These are phyloP conservation scores for Labeo calbasu DNA, from an alignment of 2,797 vertebrate species.

Conservation along the genomic window DNA sequence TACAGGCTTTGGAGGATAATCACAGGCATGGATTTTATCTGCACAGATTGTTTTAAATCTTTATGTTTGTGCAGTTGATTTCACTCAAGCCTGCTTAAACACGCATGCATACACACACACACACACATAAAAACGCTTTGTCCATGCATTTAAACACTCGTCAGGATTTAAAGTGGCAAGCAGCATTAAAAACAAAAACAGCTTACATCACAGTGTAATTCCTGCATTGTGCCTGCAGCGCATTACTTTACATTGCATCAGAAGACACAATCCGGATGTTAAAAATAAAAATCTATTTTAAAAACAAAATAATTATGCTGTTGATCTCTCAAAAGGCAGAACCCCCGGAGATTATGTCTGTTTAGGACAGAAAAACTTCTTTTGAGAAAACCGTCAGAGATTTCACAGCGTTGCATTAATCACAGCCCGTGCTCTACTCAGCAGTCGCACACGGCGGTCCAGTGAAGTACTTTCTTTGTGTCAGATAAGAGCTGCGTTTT, in stretches of 20 bases:
- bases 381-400: not conserved
- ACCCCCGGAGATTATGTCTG: constrained; percentile 1
- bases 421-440: not conserved
- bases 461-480: constrained; percentile 20
- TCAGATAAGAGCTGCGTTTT: constrained; percentile 23
- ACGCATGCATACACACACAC: not conserved
- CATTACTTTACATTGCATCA: constrained; percentile 75
- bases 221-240: constrained; percentile 39
- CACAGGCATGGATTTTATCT: not conserved
- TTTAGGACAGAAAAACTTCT: not conserved
- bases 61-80: not conserved
- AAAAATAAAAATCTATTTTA: constrained; percentile 64
- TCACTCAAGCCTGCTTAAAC: not conserved
- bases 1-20: not conserved
- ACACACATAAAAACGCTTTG: constrained; percentile 71
- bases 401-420: constrained; percentile 13
- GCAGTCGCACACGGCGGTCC: not conserved
- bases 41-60: not conserved
- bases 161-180: constrained; percentile 55
- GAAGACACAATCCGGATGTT: constrained; percentile 57
- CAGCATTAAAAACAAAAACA: constrained; percentile 69
- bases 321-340: constrained; percentile 47
- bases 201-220: constrained; percentile 57
- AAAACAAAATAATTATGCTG: constrained; percentile 46
- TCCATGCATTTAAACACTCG: constrained; percentile 76